Percentiles rank a stretch among this genome's conserved stretches.
Evolutionary conservation across 2,888 invertebrate species (phyloP).

Genomic region (Athalia cordata): DNA sequence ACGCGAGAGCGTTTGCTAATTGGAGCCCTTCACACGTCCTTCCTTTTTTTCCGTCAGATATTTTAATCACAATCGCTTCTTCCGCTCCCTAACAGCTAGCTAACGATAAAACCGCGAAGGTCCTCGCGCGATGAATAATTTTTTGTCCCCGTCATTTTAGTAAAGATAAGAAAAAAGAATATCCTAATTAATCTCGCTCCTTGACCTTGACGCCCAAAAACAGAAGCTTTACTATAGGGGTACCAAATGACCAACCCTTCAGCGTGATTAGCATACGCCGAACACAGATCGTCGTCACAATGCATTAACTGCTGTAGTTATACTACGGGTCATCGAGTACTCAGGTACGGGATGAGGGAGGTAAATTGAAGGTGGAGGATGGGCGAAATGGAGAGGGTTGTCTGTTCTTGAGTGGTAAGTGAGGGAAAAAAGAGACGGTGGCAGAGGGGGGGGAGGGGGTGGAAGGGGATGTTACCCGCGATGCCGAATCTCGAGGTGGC

Average conservation of each 20-base stretch:
- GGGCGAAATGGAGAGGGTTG: conserved; percentile 32
- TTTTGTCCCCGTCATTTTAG: too few relatives aligned
- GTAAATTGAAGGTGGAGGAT: neutral
- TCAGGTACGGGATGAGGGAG: neutral
- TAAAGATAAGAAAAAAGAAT: too few relatives aligned
- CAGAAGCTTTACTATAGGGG: neutral
- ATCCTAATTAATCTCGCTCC: neutral
- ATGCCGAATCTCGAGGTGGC: conserved; percentile 46
- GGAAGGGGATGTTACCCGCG: conserved; percentile 27
- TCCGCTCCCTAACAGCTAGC: too few relatives aligned
- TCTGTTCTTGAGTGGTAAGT: conserved; percentile 32
- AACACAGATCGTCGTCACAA: conserved; percentile 12
- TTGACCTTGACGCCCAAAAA: neutral
- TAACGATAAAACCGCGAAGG: too few relatives aligned
- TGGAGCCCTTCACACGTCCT: neutral
- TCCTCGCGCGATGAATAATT: too few relatives aligned
- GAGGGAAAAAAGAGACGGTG: neutral
- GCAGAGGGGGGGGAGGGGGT: neutral
- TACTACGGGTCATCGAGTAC: conserved; percentile 30
- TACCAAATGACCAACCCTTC: conserved; percentile 12
- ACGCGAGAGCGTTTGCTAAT: neutral
- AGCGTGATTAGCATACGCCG: conserved; percentile 37
- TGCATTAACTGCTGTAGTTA: neutral
- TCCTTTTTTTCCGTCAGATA: too few relatives aligned
- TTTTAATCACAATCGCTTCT: too few relatives aligned